These are phyloP conservation scores for Drosophila nigritarsus DNA, from an alignment of 2,888 invertebrate species.

Conservation along the genomic window DNA sequence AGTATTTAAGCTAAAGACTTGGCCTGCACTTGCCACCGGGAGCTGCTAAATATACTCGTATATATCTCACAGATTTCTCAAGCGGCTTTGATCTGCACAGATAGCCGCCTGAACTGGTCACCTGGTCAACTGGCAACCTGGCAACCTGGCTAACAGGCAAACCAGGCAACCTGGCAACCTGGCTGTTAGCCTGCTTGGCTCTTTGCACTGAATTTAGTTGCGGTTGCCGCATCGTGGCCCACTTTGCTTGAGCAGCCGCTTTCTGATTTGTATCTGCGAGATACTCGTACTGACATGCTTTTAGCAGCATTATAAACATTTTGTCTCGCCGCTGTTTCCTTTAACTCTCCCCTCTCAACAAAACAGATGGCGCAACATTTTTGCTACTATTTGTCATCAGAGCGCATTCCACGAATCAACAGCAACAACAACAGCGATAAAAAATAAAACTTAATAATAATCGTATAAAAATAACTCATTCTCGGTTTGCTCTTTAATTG, in stretches of 20 bases:
- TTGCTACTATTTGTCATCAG: constrained; percentile 76
- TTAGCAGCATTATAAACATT: constrained; percentile 78
- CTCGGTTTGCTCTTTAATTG: constrained; percentile 70
- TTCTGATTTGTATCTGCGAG: constrained; percentile 71
- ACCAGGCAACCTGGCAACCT: background rate
- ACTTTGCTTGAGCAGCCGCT: constrained; percentile 57
- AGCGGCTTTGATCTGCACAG: constrained; percentile 65
- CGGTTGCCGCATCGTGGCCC: constrained; percentile 64
- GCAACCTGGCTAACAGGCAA: background rate
- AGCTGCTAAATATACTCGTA: constrained; percentile 60
- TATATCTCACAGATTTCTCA: constrained; percentile 54
- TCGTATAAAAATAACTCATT: constrained; percentile 55
- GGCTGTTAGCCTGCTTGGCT: constrained; percentile 1
- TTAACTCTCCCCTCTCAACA: background rate
- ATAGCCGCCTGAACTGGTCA: constrained; percentile 55
- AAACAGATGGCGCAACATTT: constrained; percentile 65
- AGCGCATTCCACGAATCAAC: constrained; percentile 69
- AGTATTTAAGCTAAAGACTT: constrained; percentile 71
- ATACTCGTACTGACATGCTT: constrained; percentile 72
- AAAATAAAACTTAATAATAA: constrained; percentile 30
- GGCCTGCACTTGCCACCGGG: constrained; percentile 69
- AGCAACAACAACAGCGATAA: constrained; percentile 9
- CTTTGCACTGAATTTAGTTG: constrained; percentile 8
- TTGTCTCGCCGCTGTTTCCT: constrained; percentile 48
- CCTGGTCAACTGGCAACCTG: constrained; percentile 10